phyloP scores from a whole-genome alignment of 2,797 vertebrate genomes.

The Neosilurus mollespiculum region DNA sequence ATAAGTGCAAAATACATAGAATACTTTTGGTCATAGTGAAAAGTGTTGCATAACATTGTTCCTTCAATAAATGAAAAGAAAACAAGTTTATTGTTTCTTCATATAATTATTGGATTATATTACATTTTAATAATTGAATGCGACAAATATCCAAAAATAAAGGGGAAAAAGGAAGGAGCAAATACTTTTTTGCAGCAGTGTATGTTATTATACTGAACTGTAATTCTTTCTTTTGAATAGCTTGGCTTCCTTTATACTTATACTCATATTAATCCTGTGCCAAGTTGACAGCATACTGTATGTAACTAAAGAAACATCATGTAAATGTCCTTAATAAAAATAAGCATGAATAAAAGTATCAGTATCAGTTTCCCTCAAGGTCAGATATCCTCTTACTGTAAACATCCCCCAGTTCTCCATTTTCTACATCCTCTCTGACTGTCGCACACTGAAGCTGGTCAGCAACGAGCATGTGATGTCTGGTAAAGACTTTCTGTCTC shows the following conservation, averaged over 20 bases:
- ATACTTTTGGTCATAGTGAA: not conserved
- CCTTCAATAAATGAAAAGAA: not conserved
- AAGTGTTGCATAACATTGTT: not conserved
- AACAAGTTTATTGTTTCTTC: not conserved
- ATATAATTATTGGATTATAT: not conserved
- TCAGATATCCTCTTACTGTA: slow-evolving; percentile 1
- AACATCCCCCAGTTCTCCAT: not conserved
- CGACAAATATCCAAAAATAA: not conserved
- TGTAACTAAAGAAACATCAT: not conserved
- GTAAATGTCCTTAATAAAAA: not conserved
- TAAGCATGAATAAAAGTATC: not conserved
- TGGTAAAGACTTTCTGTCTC: not conserved
- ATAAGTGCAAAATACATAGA: not conserved
- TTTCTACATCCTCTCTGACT: not conserved
- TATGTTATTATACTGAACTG: not conserved
- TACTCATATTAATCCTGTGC: not conserved
- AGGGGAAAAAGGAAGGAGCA: not conserved
- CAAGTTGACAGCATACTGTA: not conserved
- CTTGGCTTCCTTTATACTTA: not conserved
- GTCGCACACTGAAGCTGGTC: not conserved
- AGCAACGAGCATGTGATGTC: not conserved
- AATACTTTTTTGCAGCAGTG: not conserved
- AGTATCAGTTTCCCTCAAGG: not conserved
- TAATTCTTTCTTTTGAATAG: not conserved
- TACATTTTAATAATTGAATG: not conserved